Evolutionary conservation across 2,888 invertebrate species (phyloP).

Genomic region (Diarsia dahlii): DNA sequence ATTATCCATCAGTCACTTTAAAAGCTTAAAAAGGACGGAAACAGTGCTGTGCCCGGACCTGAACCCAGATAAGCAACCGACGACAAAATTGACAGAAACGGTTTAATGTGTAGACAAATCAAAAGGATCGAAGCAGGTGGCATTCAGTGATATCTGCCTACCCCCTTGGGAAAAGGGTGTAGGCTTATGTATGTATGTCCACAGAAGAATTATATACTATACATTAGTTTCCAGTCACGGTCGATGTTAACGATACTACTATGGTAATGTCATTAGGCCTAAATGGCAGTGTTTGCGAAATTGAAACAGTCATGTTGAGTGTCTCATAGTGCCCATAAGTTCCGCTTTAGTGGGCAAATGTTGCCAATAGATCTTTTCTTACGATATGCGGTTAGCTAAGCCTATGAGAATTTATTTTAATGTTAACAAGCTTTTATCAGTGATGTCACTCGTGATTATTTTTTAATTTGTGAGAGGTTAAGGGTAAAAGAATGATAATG

Average conservation of each 20-base stretch:
- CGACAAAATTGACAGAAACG: no score
- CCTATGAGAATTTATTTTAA: background rate
- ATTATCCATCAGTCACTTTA: no score
- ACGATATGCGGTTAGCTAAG: constrained; percentile 2
- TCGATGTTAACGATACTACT: background rate
- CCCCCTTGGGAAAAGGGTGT: background rate
- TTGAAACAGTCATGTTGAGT: constrained; percentile 1
- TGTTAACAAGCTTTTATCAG: background rate
- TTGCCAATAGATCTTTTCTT: constrained; percentile 23
- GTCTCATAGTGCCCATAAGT: constrained; percentile 13
- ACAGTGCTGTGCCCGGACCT: no score
- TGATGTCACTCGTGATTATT: background rate
- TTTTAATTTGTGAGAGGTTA: background rate
- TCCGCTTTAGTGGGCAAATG: background rate
- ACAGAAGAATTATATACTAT: background rate
- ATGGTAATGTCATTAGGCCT: constrained; percentile 7
- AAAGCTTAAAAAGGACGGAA: no score
- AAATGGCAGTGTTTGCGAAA: constrained; percentile 8
- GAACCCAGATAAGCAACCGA: no score
- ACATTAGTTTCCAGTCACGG: background rate
- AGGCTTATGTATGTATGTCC: background rate
- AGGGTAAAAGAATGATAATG: no score
- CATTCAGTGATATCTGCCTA: background rate
- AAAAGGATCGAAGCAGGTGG: no score
- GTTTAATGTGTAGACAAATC: no score